Evolutionary conservation across 2,797 vertebrate species (phyloP).

Genomic region (Uromys caudimaculatus): DNA sequence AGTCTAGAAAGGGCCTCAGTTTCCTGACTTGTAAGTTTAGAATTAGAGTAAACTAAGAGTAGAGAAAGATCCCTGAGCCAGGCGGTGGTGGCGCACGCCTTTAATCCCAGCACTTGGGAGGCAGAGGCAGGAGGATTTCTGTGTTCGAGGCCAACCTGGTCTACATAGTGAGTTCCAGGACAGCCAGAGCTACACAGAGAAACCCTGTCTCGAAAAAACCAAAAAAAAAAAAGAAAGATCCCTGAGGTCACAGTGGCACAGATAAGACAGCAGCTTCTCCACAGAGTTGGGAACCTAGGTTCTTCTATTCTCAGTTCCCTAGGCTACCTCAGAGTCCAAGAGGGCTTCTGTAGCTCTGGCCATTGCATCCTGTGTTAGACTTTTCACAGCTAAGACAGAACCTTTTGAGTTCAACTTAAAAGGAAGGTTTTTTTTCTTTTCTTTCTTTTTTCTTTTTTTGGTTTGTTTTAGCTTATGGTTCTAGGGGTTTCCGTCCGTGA

Average conservation of each 20-base stretch:
- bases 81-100: too few relatives aligned
- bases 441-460: too few relatives aligned
- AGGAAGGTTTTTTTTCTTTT: background rate
- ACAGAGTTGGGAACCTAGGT: background rate
- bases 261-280: background rate
- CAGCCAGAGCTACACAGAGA: too few relatives aligned
- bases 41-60: background rate
- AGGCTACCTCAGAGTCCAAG: background rate
- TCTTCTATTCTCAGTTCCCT: background rate
- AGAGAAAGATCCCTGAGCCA: too few relatives aligned
- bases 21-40: background rate
- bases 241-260: background rate
- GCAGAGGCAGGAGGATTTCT: too few relatives aligned
- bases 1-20: background rate
- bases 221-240: too few relatives aligned
- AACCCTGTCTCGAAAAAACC: too few relatives aligned
- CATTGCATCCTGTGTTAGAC: background rate
- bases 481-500: background rate
- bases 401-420: background rate
- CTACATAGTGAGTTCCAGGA: too few relatives aligned
- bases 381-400: background rate
- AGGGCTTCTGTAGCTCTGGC: background rate
- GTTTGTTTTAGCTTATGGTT: background rate
- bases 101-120: too few relatives aligned
- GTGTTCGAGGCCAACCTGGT: too few relatives aligned